Conservation (phyloP, 64 coral and sea anemone species). For the Orbicella faveolata region DNA sequence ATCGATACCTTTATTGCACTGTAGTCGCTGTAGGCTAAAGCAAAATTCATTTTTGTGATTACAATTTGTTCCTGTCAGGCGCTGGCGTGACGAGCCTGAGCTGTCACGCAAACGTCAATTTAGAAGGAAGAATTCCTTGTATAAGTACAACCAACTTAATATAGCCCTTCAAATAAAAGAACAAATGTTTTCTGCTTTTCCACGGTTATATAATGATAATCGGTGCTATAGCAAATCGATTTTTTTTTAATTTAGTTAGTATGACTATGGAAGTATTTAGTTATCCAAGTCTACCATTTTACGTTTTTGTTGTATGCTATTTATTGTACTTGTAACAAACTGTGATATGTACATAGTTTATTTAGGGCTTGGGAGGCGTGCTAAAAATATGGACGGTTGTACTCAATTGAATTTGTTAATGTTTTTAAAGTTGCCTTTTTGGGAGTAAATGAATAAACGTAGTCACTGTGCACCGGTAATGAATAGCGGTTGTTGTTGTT, state of each 20-base stretch:
- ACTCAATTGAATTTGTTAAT: background rate
- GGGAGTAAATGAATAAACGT: constrained; percentile 5
- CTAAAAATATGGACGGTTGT: background rate
- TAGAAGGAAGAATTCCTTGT: no score
- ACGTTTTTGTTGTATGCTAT: background rate
- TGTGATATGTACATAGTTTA: background rate
- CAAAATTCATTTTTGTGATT: no score
- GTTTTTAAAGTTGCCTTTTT: background rate
- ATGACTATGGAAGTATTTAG: background rate
- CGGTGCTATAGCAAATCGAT: no score
- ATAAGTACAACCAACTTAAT: no score
- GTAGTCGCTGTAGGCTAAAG: no score
- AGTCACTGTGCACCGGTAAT: background rate
- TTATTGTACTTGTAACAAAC: background rate
- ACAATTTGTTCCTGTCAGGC: no score
- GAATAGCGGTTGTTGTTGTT: background rate
- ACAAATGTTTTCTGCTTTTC: no score
- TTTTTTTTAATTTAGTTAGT: background rate
- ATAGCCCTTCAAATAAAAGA: no score
- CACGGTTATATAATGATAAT: no score
- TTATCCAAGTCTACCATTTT: background rate
- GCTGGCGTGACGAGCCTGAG: no score
- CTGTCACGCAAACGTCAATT: no score
- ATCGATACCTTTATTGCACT: no score
- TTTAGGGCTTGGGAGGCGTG: background rate